Evolutionary conservation across 2,113 vertebrate genomes (phyloP), one percentile per base, ranked within the genome.

Genomic region (Hypocryptadius cinnamomeus): DNA sequence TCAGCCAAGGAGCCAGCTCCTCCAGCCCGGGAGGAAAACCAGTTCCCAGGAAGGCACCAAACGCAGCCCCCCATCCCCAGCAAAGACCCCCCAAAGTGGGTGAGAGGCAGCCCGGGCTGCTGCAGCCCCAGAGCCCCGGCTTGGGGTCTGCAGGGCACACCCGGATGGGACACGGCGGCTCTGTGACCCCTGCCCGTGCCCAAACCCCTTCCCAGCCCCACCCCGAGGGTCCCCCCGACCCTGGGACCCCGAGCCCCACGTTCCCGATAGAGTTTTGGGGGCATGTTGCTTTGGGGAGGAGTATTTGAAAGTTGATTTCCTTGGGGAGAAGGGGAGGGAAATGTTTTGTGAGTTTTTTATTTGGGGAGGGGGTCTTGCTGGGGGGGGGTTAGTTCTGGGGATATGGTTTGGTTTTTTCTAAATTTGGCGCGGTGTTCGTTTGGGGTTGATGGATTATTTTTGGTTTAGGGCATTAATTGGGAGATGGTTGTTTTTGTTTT

Each of bases 341-440:
- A 11, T 12, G 15, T 42, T 60, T 27, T 6, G 17, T 8, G 47
- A 74, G 50, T 3, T n/a, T n/a, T n/a, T n/a, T 23, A 42, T 53
- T 27, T 27, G 54, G 33, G 35, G 35, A 33, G 14, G 15, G 31
- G 65, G 9, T 72, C 13, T 18, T 8, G 59, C 12, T 28, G 4
- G 37, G 21, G 9, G 9, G 11, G 14, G 8, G 3, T 10, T 30
- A 30, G 15, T 16, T 51, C 10, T 39, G 76, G 19, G 28, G 5
- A 37, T 61, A 37, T 5, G 15, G 19, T 24, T 21, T 23, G 17
- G 5, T 0, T 5, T 40, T 40, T 56, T 27, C 22, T 3, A 6
- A 40, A 39, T 33, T 35, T 24, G 9, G 33, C 15, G 28, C 14
- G 4, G 6, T 4, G 5, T 15, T 69, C 25, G 6, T 40, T 57